Percentiles rank a stretch among this genome's conserved stretches.
These are phyloP conservation scores for Formica exsecta DNA, from an alignment of 1,140 invertebrate genomes.

Conservation along the genomic window DNA sequence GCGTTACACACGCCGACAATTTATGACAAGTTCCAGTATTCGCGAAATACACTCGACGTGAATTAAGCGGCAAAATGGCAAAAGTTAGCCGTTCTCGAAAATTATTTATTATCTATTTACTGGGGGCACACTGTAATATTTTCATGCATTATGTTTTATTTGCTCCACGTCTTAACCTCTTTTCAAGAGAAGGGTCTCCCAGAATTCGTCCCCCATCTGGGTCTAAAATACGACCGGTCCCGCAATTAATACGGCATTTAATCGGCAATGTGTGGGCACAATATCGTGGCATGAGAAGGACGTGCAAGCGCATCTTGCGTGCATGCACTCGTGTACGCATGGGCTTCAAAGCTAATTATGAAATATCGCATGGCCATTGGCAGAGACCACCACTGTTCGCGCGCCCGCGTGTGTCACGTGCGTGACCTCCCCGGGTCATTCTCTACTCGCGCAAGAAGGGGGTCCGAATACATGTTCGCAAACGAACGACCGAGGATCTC, in stretches of 20 bases:
- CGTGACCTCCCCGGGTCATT: slow-evolving; percentile 64
- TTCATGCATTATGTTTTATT: slow-evolving; percentile 72
- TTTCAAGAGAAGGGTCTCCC: slow-evolving; percentile 72
- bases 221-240: slow-evolving; percentile 80
- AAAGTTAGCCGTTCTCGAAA: background rate
- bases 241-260: slow-evolving; percentile 82
- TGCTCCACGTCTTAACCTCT: slow-evolving; percentile 72
- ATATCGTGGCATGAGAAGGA: slow-evolving; percentile 77
- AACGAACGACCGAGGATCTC: background rate
- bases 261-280: slow-evolving; percentile 83
- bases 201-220: slow-evolving; percentile 52
- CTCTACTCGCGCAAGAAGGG: slow-evolving; percentile 22
- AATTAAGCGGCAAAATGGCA: background rate
- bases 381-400: slow-evolving; percentile 77
- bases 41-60: slow-evolving; percentile 29
- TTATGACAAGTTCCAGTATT: slow-evolving; percentile 32
- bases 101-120: slow-evolving; percentile 26
- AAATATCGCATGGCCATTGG: slow-evolving; percentile 81
- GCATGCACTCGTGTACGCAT: slow-evolving; percentile 61
- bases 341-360: slow-evolving; percentile 82
- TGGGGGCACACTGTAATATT: slow-evolving; percentile 4
- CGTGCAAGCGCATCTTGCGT: slow-evolving; percentile 62
- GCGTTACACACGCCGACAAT: slow-evolving; percentile 36
- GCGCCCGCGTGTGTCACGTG: slow-evolving; percentile 69
- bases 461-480: slow-evolving; percentile 4